phyloP scores from a whole-genome alignment of 1,140 invertebrate genomes.

The Eufriesea mexicana region DNA sequence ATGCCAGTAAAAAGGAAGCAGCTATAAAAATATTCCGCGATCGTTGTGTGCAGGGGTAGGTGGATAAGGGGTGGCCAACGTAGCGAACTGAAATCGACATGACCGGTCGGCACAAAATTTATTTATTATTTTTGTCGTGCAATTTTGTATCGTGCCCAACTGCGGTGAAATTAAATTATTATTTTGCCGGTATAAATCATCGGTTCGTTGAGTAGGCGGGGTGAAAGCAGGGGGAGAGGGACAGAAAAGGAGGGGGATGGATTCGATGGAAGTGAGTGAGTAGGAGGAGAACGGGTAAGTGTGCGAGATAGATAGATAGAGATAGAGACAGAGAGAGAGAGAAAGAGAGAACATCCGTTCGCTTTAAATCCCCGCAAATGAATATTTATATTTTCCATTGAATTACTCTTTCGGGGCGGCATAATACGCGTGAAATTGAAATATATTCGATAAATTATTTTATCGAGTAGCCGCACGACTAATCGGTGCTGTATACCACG shows the following conservation, averaged over 20 bases:
- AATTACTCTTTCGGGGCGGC: conserved; percentile 81
- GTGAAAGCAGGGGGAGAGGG: conserved; percentile 39
- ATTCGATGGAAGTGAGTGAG: conserved; percentile 27
- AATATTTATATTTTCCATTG: conserved; percentile 83
- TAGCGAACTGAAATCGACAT: conserved; percentile 78
- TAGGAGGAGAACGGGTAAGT: neutral
- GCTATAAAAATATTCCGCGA: conserved; percentile 63
- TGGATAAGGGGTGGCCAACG: conserved; percentile 46
- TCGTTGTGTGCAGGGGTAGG: conserved; percentile 46
- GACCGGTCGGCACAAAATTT: conserved; percentile 80
- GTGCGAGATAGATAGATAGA: neutral
- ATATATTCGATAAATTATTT: conserved; percentile 83
- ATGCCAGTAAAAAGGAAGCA: conserved; percentile 55
- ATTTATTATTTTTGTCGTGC: conserved; percentile 83
- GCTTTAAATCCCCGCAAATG: conserved; percentile 82
- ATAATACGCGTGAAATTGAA: conserved; percentile 81
- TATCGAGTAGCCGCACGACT: conserved; percentile 77
- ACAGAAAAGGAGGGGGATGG: conserved; percentile 1
- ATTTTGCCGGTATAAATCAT: conserved; percentile 81
- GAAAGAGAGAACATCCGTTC: conserved; percentile 63
- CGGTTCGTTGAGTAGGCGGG: conserved; percentile 61
- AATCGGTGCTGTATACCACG: conserved; percentile 76
- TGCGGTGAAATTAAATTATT: conserved; percentile 83
- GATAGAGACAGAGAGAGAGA: neutral
- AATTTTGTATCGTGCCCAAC: conserved; percentile 81